Percentiles rank a stretch among this genome's conserved stretches.
phyloP scores from a whole-genome alignment of 2,113 vertebrate species.

The Todiramphus saurophagus region DNA sequence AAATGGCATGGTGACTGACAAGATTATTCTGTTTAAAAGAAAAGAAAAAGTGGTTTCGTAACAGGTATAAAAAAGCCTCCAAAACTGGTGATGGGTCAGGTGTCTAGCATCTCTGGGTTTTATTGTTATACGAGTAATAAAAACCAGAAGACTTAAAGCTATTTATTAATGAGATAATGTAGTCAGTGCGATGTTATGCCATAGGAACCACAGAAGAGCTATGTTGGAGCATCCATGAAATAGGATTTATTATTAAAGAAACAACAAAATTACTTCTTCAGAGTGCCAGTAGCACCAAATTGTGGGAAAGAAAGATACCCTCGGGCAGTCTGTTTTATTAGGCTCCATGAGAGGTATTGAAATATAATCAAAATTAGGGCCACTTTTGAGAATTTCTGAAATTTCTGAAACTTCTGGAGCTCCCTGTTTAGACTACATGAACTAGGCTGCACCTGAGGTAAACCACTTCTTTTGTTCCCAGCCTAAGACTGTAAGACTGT shows the following conservation, averaged over 20 bases:
- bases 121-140: background rate
- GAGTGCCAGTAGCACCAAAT: background rate
- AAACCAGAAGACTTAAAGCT: background rate
- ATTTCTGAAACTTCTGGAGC: background rate
- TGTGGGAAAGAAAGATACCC: background rate
- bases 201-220: background rate
- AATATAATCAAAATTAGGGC: background rate
- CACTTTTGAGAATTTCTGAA: background rate
- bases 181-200: background rate
- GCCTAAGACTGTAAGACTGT: background rate
- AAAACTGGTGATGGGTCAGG: background rate
- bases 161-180: background rate
- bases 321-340: background rate
- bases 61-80: background rate
- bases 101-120: background rate
- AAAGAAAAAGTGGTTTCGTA: background rate
- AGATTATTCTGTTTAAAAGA: background rate
- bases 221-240: background rate
- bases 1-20: background rate
- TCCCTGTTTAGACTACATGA: background rate
- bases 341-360: background rate
- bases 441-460: background rate
- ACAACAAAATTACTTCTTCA: background rate
- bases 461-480: background rate
- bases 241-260: background rate